phyloP scores from a whole-genome alignment of 2,797 vertebrate species.

The Darevskia nairensis region DNA sequence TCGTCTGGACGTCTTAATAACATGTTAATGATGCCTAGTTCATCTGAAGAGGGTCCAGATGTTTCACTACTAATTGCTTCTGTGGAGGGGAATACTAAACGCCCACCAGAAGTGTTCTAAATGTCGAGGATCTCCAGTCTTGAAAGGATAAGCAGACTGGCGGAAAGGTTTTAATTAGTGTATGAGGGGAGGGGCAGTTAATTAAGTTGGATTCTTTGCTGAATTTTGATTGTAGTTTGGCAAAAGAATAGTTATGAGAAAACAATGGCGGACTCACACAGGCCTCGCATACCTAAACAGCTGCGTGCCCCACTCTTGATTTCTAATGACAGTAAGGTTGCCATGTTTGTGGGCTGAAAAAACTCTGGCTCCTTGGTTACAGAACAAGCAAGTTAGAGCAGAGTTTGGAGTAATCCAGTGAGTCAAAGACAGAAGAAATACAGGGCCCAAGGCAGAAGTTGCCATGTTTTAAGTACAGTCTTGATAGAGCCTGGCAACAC shows the following conservation, averaged over 20 bases:
- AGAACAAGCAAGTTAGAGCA: background rate
- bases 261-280: background rate
- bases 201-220: constrained; percentile 27
- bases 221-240: constrained; percentile 21
- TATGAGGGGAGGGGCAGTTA: constrained; percentile 14
- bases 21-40: constrained; percentile 30
- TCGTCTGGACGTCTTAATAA: constrained; percentile 18
- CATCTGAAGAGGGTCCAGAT: constrained; percentile 36
- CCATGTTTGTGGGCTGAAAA: background rate
- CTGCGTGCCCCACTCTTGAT: background rate
- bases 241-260: constrained; percentile 19
- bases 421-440: background rate
- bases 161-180: constrained; percentile 36
- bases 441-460: background rate
- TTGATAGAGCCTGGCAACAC: background rate
- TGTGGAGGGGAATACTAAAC: constrained; percentile 36
- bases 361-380: background rate
- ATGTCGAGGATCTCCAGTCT: constrained; percentile 4
- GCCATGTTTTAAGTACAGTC: background rate
- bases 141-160: constrained; percentile 31
- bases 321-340: background rate
- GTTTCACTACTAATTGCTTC: constrained; percentile 37
- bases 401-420: background rate
- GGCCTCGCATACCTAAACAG: constrained; percentile 12
- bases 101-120: constrained; percentile 11